Evolutionary conservation across 2,888 invertebrate genomes (phyloP).

Genomic region (Calephelis perditalis): DNA sequence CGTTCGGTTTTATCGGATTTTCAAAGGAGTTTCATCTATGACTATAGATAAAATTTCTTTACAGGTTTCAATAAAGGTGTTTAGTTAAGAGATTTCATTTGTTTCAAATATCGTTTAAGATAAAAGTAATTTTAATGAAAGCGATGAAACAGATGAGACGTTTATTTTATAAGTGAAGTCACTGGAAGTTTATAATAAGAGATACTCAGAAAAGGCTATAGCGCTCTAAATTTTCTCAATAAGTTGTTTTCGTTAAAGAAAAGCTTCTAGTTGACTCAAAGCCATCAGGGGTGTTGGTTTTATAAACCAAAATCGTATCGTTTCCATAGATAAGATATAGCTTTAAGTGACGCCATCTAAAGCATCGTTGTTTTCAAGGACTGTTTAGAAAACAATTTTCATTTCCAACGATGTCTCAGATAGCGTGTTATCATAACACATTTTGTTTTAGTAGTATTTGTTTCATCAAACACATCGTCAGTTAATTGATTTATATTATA

Average conservation of each 20-base stretch:
- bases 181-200: constrained; percentile 58
- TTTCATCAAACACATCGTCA: constrained; percentile 17
- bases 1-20: constrained; percentile 29
- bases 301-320: constrained; percentile 70
- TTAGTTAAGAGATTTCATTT: constrained; percentile 29
- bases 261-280: constrained; percentile 73
- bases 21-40: constrained; percentile 37
- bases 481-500: constrained; percentile 19
- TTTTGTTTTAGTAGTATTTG: constrained; percentile 55
- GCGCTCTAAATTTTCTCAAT: too few relatives aligned
- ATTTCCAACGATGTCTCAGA: constrained; percentile 67
- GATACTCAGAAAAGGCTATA: neutral
- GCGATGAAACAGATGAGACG: constrained; percentile 51
- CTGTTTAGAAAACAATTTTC: constrained; percentile 73
- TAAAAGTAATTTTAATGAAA: constrained; percentile 18
- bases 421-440: constrained; percentile 74
- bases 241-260: constrained; percentile 28
- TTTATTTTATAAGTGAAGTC: constrained; percentile 62
- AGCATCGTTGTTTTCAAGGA: constrained; percentile 54
- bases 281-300: constrained; percentile 77
- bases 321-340: constrained; percentile 67
- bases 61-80: constrained; percentile 22
- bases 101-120: constrained; percentile 21
- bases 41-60: constrained; percentile 37
- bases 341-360: constrained; percentile 55